Evolutionary conservation across 2,113 vertebrate genomes (phyloP).

Genomic region (Onychostoma macrolepis): DNA sequence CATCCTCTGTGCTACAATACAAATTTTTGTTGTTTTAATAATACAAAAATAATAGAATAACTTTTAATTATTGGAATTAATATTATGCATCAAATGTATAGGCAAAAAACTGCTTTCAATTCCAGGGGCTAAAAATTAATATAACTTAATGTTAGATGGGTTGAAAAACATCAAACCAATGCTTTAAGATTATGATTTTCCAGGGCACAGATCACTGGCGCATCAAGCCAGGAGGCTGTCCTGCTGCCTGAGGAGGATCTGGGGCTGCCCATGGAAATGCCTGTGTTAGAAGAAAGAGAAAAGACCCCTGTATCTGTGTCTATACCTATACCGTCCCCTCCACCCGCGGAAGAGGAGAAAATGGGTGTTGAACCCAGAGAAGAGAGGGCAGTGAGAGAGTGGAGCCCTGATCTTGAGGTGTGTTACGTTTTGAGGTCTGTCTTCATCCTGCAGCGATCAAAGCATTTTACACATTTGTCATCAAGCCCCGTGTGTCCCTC

Average conservation of each 20-base stretch:
- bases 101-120: not conserved
- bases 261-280: conserved; percentile 25
- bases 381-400: conserved; percentile 20
- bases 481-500: not conserved
- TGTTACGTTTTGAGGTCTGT: not conserved
- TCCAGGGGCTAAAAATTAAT: not conserved
- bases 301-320: conserved; percentile 55
- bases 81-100: not conserved
- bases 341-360: not conserved
- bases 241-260: conserved; percentile 60
- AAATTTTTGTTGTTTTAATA: not conserved
- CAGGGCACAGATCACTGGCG: conserved; percentile 61
- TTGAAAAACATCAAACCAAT: not conserved
- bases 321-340: conserved; percentile 1
- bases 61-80: not conserved
- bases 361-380: not conserved
- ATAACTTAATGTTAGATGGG: not conserved
- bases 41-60: not conserved
- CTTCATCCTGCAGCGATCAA: not conserved
- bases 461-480: not conserved
- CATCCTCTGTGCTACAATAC: not conserved
- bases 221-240: conserved; percentile 54
- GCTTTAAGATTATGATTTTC: not conserved
- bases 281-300: conserved; percentile 46
- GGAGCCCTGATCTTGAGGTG: conserved; percentile 50